These are phyloP conservation scores for Ecdyonurus torrentis DNA, from an alignment of 2,888 invertebrate genomes.

Conservation along the genomic window DNA sequence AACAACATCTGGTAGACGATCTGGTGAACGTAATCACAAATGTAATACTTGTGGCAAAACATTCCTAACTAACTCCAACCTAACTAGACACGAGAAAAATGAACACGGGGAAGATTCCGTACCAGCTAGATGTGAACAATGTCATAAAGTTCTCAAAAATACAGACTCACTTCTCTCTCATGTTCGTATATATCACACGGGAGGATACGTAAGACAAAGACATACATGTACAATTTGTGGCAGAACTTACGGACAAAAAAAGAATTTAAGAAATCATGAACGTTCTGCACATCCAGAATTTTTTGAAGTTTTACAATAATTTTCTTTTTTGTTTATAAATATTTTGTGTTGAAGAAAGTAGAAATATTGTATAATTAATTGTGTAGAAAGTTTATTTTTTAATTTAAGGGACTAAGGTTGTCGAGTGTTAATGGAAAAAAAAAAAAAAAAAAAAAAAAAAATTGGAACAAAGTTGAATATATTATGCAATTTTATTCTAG, in stretches of 20 bases:
- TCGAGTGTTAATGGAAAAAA: no score
- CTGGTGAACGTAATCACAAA: background rate
- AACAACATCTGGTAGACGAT: no score
- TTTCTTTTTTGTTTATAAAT: no score
- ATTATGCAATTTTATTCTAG: no score
- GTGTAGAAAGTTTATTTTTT: no score
- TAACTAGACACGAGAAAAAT: background rate
- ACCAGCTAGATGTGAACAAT: background rate
- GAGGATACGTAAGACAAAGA: background rate
- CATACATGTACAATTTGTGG: background rate
- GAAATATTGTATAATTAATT: no score
- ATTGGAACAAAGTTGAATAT: no score
- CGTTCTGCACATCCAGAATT: background rate
- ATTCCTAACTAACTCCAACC: background rate
- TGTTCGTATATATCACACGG: background rate
- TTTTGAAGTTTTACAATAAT: no score
- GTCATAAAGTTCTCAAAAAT: background rate
- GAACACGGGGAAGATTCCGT: background rate
- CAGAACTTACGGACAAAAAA: background rate
- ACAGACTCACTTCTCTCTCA: background rate
- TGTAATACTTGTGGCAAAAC: background rate
- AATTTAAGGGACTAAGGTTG: no score
- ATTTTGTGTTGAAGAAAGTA: no score
- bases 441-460: no score
- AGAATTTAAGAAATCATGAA: background rate